Conservation (phyloP, 2,113 vertebrate genomes). For the Sphyrna mokarran region DNA sequence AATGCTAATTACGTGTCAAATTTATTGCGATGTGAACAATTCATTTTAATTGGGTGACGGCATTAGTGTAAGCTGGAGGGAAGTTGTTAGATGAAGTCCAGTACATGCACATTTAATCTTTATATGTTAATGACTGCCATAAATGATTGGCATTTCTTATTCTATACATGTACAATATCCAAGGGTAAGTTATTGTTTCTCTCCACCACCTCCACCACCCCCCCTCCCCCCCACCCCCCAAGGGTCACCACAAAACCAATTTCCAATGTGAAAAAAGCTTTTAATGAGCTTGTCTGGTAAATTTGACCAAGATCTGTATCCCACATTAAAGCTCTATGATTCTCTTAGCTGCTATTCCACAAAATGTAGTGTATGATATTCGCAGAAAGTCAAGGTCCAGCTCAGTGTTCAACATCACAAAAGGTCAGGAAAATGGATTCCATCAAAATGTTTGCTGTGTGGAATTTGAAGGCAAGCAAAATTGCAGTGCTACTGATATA, state of each 20-base stretch:
- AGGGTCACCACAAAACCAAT: not conserved
- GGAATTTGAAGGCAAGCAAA: not conserved
- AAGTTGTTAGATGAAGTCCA: not conserved
- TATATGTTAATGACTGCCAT: not conserved
- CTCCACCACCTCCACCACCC: too few species aligned
- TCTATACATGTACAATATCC: not conserved
- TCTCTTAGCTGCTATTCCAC: not conserved
- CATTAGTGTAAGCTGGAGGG: not conserved
- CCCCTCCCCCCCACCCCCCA: too few species aligned
- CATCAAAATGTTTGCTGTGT: not conserved
- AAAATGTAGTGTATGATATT: not conserved
- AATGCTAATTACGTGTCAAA: not conserved
- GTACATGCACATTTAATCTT: not conserved
- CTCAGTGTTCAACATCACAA: not conserved
- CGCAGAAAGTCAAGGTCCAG: not conserved
- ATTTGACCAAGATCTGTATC: not conserved
- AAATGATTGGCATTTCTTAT: not conserved
- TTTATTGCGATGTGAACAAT: not conserved
- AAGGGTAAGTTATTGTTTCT: not conserved
- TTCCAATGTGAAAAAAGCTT: not conserved
- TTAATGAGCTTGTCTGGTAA: not conserved
- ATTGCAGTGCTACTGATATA: not conserved
- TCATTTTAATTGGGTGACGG: not conserved
- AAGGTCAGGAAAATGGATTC: constrained; percentile 4
- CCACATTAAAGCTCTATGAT: not conserved